Base-by-base conservation (phyloP, 1,140 invertebrate genomes). In the Drosophila elegans region DNA sequence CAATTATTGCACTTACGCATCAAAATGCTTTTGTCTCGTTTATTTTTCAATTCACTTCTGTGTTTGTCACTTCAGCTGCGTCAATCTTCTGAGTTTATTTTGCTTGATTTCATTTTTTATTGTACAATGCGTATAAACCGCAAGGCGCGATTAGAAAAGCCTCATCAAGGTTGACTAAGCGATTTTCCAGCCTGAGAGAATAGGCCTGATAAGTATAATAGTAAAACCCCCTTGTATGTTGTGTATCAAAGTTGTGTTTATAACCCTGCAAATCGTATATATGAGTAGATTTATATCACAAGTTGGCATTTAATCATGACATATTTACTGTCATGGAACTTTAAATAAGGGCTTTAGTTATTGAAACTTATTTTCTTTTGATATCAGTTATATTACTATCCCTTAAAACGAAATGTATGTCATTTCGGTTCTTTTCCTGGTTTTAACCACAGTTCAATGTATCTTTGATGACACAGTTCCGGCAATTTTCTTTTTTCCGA, bases 401-500 rank as follows among this genome's bases (percentile, higher is more conserved):
- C 5, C 4, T 25, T 25, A 36, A 27, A 48, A 32, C 9, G 10
- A 34, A 13, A 51, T 16, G 3, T 34, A 5, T 16, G 48, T 10
- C 10, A 36, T 11, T 52, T 21, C 7, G 1, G 3, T 2, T 11
- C 13, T 4, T 41, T 10, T 10, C 7, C 10, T 11, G 1, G 5
- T 12, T 3, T 2, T 12, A n/a, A 21, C 6, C 41, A 10, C n/a
- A 59, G 49, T 81, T 71, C 49, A 78, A 71, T 63, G 63, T 74
- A 61, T 64, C 62, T 64, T 62, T 69, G 34, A 60, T 62, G 41
- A 41, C 67, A 51, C 51, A 52, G 52, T 80, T 54, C 59, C 54
- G 32, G 45, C 41, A 48, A 80, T 69, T 80, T 85, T 52, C 78
- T 27, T 38, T 55, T 78, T 88, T 52, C 69, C 64, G 77, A 78